Base-by-base conservation (phyloP, 2,797 vertebrate genomes). In the Tinamus major region DNA sequence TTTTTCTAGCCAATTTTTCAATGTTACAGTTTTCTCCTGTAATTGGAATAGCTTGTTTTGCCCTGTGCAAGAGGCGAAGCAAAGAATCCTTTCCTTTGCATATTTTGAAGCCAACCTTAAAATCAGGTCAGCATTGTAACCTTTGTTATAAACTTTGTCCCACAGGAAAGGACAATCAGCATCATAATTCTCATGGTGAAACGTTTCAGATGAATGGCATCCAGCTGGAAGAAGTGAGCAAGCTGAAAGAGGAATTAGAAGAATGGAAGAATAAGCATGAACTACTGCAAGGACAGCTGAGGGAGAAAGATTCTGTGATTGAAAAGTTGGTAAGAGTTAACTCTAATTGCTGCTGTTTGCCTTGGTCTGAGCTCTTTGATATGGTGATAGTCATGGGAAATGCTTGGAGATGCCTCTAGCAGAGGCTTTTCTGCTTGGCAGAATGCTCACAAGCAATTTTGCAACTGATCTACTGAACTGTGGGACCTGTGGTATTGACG, bases 111-210 rank as follows among this genome's bases (percentile, higher is more conserved):
- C 14, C 7, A 26, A 13, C 39, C 55, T 74, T 0, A n/a, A 44
- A 62, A 16, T 2, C 4, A 17, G 9, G 33, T 10, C 42, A 18
- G 21, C 31, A 53, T 67, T 13, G 8, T 93, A 53, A 94, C 71
- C 33, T 74, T 13, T 20, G 10, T 19, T 90, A 8, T 16, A 58
- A 88, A 37, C 5, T 48, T 4, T 78, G 29, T 8, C 48, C 29
- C 69, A 64, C 84, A 99, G 99, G 99, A 59, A 99, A 99, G 95
- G 99, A 99, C 44, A 98, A 37, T 90, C 98, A 98, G 87, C 98
- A 98, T 87, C 97, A 98, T 4, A 97, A 95, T 88, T 96, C 94
- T 58, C 97, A 98, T 39, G 95, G 87, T 16, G 98, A 99, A 3
- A 76, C 89, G 1, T 90, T 98, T 39, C 99, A 99, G 75, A 85